phyloP scores from a whole-genome alignment of 2,888 invertebrate genomes.

The Toxonevra muliebris region DNA sequence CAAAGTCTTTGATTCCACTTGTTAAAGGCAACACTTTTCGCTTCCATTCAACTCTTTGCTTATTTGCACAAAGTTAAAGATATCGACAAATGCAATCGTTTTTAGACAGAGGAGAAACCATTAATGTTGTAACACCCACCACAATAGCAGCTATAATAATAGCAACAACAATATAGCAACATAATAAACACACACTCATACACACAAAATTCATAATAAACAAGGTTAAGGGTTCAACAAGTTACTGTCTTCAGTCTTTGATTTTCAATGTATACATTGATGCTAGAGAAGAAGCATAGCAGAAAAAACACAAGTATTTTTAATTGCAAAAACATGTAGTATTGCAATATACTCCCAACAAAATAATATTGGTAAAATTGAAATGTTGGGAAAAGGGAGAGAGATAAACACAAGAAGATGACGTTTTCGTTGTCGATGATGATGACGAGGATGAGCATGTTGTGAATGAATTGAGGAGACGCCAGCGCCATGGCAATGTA shows the following conservation, averaged over 20 bases:
- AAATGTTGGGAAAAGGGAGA: no score
- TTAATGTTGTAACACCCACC: constrained; percentile 1
- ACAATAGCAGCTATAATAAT: not conserved
- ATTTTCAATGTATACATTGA: not conserved
- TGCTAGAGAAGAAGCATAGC: no score
- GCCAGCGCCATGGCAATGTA: not conserved
- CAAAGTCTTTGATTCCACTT: not conserved
- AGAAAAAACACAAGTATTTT: constrained; percentile 22
- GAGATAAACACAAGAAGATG: no score
- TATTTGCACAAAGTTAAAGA: not conserved
- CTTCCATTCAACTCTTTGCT: not conserved
- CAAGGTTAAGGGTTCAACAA: constrained; percentile 23
- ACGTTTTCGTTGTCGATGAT: no score
- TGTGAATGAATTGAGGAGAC: not conserved
- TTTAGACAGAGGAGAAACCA: not conserved
- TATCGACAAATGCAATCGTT: not conserved
- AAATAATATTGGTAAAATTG: not conserved
- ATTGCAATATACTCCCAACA: constrained; percentile 36
- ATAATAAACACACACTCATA: not conserved
- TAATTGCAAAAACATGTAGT: constrained; percentile 44
- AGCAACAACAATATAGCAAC: not conserved
- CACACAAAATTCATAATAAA: constrained; percentile 8
- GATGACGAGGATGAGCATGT: not conserved
- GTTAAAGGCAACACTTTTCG: not conserved
- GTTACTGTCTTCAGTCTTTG: constrained; percentile 33